phyloP scores from a whole-genome alignment of 2,113 vertebrate species.

The Psettodes erumei region DNA sequence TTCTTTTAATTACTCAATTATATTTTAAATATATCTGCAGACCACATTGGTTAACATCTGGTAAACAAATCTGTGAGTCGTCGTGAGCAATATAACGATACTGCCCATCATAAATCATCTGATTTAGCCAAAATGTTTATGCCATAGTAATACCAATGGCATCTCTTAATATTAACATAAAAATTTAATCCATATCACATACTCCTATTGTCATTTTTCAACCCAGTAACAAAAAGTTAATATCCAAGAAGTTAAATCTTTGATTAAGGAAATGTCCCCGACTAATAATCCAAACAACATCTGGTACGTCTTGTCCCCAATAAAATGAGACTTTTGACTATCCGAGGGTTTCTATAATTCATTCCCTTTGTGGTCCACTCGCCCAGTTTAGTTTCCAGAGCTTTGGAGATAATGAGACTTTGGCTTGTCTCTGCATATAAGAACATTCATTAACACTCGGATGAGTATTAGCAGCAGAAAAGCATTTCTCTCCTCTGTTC shows the following conservation, averaged over 20 bases:
- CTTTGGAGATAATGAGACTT: conserved; percentile 58
- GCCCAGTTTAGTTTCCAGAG: conserved; percentile 43
- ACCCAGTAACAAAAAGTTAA: background rate
- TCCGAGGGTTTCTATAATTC: conserved; percentile 30
- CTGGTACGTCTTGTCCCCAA: conserved; percentile 1
- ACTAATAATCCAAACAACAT: too few species aligned
- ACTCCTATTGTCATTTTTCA: background rate
- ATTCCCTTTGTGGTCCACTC: conserved; percentile 52
- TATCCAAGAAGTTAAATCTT: conserved; percentile 16
- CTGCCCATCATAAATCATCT: too few species aligned
- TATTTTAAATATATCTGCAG: too few species aligned
- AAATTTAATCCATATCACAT: background rate
- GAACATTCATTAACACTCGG: conserved; percentile 44
- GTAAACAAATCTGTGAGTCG: too few species aligned
- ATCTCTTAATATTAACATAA: background rate
- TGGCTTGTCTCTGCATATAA: conserved; percentile 44
- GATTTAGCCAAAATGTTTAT: too few species aligned
- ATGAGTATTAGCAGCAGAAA: conserved; percentile 43
- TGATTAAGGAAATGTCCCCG: conserved; percentile 1
- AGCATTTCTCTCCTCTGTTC: conserved; percentile 22
- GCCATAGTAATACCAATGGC: too few species aligned
- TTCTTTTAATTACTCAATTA: too few species aligned
- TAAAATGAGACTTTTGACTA: conserved; percentile 23
- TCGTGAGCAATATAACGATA: too few species aligned
- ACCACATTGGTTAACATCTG: too few species aligned